phyloP scores from a whole-genome alignment of 2,888 invertebrate genomes.

The Cantharis rufa region DNA sequence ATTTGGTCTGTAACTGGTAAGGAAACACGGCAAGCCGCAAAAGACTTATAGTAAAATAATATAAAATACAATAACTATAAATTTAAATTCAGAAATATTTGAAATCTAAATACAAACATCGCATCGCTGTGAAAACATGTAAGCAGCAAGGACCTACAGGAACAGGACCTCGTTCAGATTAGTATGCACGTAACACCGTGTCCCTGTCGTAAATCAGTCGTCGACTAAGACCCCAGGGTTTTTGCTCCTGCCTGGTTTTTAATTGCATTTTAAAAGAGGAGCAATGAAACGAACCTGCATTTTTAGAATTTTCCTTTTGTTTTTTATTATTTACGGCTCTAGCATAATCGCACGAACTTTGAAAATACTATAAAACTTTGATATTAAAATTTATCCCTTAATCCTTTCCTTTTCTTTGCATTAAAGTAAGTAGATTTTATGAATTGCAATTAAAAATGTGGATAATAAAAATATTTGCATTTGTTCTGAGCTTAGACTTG shows the following conservation, averaged over 20 bases:
- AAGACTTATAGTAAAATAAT: neutral
- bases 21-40: too few species aligned
- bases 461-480: neutral
- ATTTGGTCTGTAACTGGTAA: too few species aligned
- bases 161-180: conserved; percentile 16
- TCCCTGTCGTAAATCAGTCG: conserved; percentile 23
- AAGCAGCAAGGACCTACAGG: conserved; percentile 11
- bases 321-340: conserved; percentile 11
- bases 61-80: neutral
- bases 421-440: neutral
- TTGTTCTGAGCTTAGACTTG: neutral
- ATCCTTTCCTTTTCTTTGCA: neutral
- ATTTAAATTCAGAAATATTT: neutral
- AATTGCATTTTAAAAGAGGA: conserved; percentile 21
- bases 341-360: neutral
- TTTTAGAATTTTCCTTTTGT: conserved; percentile 15
- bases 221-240: conserved; percentile 19
- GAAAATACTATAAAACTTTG: neutral
- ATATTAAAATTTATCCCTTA: neutral
- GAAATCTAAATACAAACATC: conserved; percentile 8
- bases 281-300: conserved; percentile 18
- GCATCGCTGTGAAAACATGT: neutral
- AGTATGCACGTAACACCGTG: conserved; percentile 22
- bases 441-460: neutral
- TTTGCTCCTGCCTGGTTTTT: conserved; percentile 16